Base-by-base conservation (phyloP, 2,113 vertebrate species). In the Oceanites oceanicus region DNA sequence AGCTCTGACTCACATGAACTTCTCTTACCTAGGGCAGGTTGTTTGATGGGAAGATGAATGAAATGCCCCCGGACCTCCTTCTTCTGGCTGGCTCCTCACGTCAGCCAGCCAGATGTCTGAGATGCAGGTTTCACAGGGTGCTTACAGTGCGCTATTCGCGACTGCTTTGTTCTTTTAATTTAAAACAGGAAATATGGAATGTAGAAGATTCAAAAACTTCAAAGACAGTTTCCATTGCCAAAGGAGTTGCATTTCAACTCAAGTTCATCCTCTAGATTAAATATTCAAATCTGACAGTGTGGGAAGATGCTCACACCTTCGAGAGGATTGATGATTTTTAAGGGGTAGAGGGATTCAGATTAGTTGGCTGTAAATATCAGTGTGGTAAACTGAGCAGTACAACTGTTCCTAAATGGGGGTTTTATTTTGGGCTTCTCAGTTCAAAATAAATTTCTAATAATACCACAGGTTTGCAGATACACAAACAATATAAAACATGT, bases 161-260 rank as follows among this genome's bases (percentile, higher is more conserved):
- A 86, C 29, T 6, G 45, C 88, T 94, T 95, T 88, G 58, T 93
- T 97, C 85, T 93, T 82, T 79, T 72, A 72, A 83, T 86, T 85
- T 93, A 76, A 79, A 96, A 73, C 78, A 75, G 70, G 72, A 95
- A 92, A 78, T 7, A 3, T 8, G 68, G 80, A 88, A 92, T 49
- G 47, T 23, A 72, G 84, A 75, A 47, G 61, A 92, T 65, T 70
- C 80, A 63, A 78, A 86, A 96, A 75, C 94, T 96, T 97, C 93
- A 96, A 96, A 97, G 80, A 84, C 62, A 56, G 52, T 81, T 95
- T 72, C 56, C 77, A 44, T 45, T 92, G 91, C 95, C 93, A 94
- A 96, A 94, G 91, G 73, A 94, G 74, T 68, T 6, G 1, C 45
- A 72, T 94, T 96, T 96, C 71, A 89, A 88, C 74, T 83, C 53